phyloP scores from a whole-genome alignment of 2,888 invertebrate genomes.

The Spicauda simplicius region DNA sequence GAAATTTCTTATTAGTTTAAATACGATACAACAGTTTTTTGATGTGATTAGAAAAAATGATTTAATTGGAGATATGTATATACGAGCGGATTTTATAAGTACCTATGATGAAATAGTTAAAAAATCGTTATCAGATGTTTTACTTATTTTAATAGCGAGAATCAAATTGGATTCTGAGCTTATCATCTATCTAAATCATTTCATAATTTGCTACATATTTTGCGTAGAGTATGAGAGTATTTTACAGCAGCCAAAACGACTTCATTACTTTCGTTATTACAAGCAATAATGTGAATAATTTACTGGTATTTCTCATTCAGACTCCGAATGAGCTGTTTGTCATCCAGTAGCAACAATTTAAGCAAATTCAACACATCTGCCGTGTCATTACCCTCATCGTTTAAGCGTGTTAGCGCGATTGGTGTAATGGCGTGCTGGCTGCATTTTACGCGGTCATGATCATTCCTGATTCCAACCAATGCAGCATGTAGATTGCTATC shows the following conservation, averaged over 20 bases:
- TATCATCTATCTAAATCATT: no score
- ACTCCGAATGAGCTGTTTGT: conserved; percentile 10
- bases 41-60: neutral
- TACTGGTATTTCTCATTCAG: conserved; percentile 12
- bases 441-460: conserved; percentile 69
- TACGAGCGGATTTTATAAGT: no score
- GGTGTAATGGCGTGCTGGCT: conserved; percentile 69
- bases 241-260: neutral
- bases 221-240: no score
- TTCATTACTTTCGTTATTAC: neutral
- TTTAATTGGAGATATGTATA: neutral
- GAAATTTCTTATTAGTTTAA: neutral
- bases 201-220: neutral
- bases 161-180: no score
- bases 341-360: conserved; percentile 57
- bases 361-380: conserved; percentile 76
- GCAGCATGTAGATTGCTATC: conserved; percentile 39
- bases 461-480: conserved; percentile 64
- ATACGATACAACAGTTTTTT: neutral
- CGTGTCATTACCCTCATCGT: conserved; percentile 79
- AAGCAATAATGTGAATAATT: neutral
- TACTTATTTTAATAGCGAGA: no score
- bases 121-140: no score
- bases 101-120: no score
- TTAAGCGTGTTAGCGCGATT: conserved; percentile 79